These are phyloP conservation scores for Pseudopipra pipra DNA, from an alignment of 2,113 vertebrate species.

Conservation along the genomic window DNA sequence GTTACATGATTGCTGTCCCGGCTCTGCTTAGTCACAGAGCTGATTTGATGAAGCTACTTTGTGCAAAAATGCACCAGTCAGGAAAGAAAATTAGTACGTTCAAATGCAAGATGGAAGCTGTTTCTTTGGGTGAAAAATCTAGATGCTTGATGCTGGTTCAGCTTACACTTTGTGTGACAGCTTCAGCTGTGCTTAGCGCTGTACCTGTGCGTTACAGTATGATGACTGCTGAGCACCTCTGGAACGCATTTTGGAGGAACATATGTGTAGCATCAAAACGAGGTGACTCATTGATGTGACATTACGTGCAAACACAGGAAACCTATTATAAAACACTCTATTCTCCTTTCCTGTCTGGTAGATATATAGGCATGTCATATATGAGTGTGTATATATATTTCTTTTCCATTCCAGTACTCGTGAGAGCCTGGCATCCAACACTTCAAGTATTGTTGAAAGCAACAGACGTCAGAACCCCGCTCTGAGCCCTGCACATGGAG, in stretches of 20 bases:
- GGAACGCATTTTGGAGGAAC: not conserved
- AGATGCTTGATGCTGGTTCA: not conserved
- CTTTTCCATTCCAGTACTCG: constrained; percentile 85
- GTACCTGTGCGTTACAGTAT: not conserved
- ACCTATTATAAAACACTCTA: constrained; percentile 26
- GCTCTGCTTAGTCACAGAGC: not conserved
- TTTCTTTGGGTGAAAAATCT: constrained; percentile 1
- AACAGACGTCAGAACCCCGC: constrained; percentile 93
- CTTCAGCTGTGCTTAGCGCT: not conserved
- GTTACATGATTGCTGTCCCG: not conserved
- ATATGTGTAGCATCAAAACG: not conserved
- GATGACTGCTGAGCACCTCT: not conserved
- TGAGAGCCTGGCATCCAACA: constrained; percentile 98
- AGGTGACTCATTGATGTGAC: constrained; percentile 16
- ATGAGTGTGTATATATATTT: constrained; percentile 53
- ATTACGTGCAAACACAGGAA: constrained; percentile 39
- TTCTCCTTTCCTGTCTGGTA: constrained; percentile 49
- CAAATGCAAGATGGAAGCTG: not conserved
- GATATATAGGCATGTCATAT: not conserved
- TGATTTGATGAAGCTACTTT: not conserved
- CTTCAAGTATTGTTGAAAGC: constrained; percentile 97
- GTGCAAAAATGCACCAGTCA: not conserved
- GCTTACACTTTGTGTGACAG: not conserved
- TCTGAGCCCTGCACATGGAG: constrained; percentile 90
- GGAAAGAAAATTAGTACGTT: not conserved